Conservation (phyloP, 2,888 invertebrate genomes). For the Conchocele bisecta region DNA sequence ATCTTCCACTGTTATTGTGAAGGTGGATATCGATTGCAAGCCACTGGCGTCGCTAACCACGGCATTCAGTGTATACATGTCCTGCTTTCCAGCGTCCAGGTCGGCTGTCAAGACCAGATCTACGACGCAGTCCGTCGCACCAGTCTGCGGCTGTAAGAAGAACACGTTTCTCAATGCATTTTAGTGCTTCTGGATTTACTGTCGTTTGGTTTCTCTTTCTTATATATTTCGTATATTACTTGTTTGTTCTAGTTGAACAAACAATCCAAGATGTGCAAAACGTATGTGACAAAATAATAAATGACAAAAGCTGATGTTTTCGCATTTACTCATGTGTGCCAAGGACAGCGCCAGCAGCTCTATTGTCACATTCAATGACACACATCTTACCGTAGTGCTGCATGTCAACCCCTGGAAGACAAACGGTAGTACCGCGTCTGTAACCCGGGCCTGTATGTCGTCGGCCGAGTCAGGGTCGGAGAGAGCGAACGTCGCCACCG, state of each 20-base stretch:
- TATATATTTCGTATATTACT: no score
- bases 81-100: constrained; percentile 36
- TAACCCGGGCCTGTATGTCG: constrained; percentile 33
- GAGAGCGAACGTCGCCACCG: constrained; percentile 41
- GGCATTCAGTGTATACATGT: constrained; percentile 32
- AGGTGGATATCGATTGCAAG: constrained; percentile 10
- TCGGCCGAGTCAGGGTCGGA: constrained; percentile 60
- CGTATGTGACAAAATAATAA: no score
- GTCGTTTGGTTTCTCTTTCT: no score
- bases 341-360: no score
- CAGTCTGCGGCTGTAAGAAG: constrained; percentile 7
- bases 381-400: constrained; percentile 26
- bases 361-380: no score
- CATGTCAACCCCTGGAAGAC: constrained; percentile 28
- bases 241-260: no score
- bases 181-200: no score
- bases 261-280: no score
- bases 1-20: constrained; percentile 53
- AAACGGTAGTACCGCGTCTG: constrained; percentile 40
- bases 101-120: constrained; percentile 23
- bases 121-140: constrained; percentile 39
- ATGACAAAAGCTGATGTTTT: no score
- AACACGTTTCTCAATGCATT: no score
- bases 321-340: no score
- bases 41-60: constrained; percentile 52